These are phyloP conservation scores for Calonectris borealis DNA, from an alignment of 2,113 vertebrate species.

Conservation along the genomic window DNA sequence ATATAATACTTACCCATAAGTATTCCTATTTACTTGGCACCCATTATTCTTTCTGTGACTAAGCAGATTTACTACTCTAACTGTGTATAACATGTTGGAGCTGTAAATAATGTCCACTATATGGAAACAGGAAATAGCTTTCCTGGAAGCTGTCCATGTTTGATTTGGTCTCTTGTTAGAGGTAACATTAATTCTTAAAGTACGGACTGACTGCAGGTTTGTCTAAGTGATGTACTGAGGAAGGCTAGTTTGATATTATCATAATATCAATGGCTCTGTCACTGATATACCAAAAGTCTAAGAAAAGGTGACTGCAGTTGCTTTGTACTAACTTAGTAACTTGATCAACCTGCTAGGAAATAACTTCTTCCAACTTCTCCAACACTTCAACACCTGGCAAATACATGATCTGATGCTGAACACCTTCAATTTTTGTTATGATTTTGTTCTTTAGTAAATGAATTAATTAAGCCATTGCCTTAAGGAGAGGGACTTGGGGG, in stretches of 20 bases:
- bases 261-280: conserved; percentile 28
- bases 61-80: conserved; percentile 64
- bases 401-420: neutral
- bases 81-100: neutral
- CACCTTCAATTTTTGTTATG: neutral
- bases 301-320: conserved; percentile 33
- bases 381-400: neutral
- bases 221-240: conserved; percentile 52
- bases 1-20: conserved; percentile 35
- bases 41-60: conserved; percentile 54
- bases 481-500: neutral
- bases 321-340: neutral
- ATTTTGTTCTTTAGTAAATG: neutral
- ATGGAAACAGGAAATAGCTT: conserved; percentile 64
- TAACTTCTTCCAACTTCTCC: neutral
- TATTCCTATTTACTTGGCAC: conserved; percentile 32
- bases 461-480: neutral
- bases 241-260: conserved; percentile 43
- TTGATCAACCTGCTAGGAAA: neutral
- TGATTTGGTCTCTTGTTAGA: conserved; percentile 62
- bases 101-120: conserved; percentile 59
- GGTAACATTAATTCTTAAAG: conserved; percentile 69
- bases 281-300: neutral
- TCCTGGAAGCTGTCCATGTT: conserved; percentile 67
- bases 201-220: conserved; percentile 69